Evolutionary conservation across 2,888 invertebrate species (phyloP), one percentile per base, ranked within the genome.

Genomic region (Hesperia comma): DNA sequence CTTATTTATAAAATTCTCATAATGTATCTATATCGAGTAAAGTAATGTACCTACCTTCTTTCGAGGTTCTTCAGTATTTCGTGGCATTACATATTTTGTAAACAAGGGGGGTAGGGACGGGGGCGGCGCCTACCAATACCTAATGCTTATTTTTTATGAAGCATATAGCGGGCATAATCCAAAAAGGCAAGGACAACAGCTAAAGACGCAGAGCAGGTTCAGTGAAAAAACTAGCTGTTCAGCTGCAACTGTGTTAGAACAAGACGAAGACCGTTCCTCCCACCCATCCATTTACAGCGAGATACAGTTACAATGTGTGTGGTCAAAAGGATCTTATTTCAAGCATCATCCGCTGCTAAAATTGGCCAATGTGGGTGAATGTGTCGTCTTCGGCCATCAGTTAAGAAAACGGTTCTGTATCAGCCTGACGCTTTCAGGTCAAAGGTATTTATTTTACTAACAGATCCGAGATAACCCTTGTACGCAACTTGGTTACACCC

Each of bases 381-480:
- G 69, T 69, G 72, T 70, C 72, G 69, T 74, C 75, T 77, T 75
- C 67, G 75, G 72, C 75, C 79, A 79, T 83, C 83, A 81, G 78
- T 79, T 81, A 76, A 78, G 75, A 73, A 75, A 74, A 74, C 79
- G 76, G 78, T 79, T 82, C 78, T 82, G 79, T 82, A 81, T 77
- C 74, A 70, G 71, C 63, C 69, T 80, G 85, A 85, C 87, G 80
- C 80, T 84, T 88, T 82, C 79, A 77, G 88, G 89, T 86, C 84
- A 82, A 82, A 84, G 78, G 84, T 87, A 86, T 88, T 87, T 87
- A 88, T 87, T 87, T 85, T 82, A 82, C 82, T 84, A 86, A 83
- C 84, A 79, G 81, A 82, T 81, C 74, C 74, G 75, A 76, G 80
- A 81, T 80, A 80, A 77, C 79, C 78, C 83, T 82, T 82, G 61